A percentile compares a stretch with the other conserved stretches of the same genome.
Evolutionary conservation across 2,797 vertebrate species (phyloP).

Genomic region (Acanthurus leucopareius): DNA sequence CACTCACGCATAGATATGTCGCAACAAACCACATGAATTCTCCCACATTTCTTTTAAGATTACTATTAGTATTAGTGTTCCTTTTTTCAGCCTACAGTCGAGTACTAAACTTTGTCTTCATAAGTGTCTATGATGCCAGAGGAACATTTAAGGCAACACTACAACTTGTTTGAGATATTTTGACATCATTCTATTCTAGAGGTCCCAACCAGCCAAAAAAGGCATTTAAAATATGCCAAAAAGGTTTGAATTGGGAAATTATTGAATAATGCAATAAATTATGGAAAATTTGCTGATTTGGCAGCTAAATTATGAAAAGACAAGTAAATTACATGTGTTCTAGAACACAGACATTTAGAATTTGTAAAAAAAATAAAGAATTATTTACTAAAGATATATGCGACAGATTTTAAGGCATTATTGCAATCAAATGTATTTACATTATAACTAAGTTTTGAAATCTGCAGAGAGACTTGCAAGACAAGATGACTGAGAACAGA

Average conservation of each 20-base stretch:
- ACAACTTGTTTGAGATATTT: not conserved
- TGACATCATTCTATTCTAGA: not conserved
- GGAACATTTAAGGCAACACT: not conserved
- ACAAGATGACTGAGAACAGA: not conserved
- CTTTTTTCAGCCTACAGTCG: not conserved
- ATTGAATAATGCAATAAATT: too few relatives aligned
- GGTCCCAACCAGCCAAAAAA: not conserved
- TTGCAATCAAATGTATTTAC: not conserved
- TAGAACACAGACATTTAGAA: too few relatives aligned
- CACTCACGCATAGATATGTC: not conserved
- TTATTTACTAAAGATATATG: too few relatives aligned
- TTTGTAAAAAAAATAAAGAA: too few relatives aligned
- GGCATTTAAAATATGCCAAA: not conserved
- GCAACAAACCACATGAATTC: conserved; percentile 3
- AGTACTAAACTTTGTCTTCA: not conserved
- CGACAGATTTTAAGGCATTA: too few relatives aligned
- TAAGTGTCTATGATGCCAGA: not conserved
- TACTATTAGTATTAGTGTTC: not conserved
- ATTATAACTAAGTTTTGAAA: not conserved
- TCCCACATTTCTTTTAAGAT: not conserved
- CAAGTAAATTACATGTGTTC: too few relatives aligned
- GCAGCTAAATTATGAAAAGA: too few relatives aligned
- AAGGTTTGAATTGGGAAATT: too few relatives aligned
- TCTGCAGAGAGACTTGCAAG: not conserved
- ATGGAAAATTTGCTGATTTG: too few relatives aligned